Evolutionary conservation across 2,888 invertebrate species (phyloP), one percentile per base, ranked within the genome.

Genomic region (Leptarthrus brevirostris): DNA sequence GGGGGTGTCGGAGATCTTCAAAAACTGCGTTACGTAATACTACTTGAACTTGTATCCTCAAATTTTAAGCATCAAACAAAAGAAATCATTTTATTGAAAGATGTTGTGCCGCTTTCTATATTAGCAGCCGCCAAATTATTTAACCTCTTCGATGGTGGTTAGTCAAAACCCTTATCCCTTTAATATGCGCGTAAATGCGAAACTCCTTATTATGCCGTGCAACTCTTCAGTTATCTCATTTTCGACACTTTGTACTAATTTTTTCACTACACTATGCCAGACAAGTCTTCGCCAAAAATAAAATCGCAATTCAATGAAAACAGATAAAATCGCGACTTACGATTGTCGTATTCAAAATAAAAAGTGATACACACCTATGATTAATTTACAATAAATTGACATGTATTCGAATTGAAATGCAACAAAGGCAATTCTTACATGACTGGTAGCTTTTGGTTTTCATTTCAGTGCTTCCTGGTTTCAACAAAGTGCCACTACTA

Each of bases 331-430:
- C 30, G 10, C n/a, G 12, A 14, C n/a, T 30, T 8, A 1, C 30
- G 4, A 8, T 30, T 30, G 30, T 0, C 30, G 8, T 30, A 30
- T 8, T 30, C 5, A 30, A 30, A 30, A 30, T 4, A 10, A 2
- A 12, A 34, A 14, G 26, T 56, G 14, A 14, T 24, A 12, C n/a
- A 24, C 24, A 16, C 8, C 16, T 26, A 30, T 14, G 30, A 30
- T 56, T 1, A 56, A 56, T 56, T 56, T 30, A 26, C 56, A 56
- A 24, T 10, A 10, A 30, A 56, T 14, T 30, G 56, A 24, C 56
- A 56, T 16, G 26, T 30, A 16, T 30, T 14, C 56, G 16, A 30
- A 56, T 56, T 56, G 16, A 56, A 30, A 56, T 56, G 16, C 56
- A 30, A 14, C 56, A 3, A 16, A 14, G 8, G 22, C 10, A 20